Evolutionary conservation across 2,888 invertebrate genomes (phyloP).

Genomic region (Athalia rosae): DNA sequence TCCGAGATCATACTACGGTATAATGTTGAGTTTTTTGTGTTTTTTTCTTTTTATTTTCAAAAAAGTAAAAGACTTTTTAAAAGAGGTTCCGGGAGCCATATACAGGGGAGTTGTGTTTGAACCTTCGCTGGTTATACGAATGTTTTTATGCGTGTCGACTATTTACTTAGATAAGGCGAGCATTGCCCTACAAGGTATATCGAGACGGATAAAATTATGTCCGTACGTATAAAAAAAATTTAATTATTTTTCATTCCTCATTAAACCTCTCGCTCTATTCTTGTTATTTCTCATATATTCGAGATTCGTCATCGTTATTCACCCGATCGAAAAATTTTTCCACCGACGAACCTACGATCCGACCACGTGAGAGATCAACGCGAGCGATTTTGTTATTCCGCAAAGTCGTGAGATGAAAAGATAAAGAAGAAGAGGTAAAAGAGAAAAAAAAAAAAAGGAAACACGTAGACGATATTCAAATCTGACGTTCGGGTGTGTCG

Average conservation of each 20-base stretch:
- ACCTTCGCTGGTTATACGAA: conserved; percentile 23
- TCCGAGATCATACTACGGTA: too few relatives aligned
- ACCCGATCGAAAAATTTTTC: background rate
- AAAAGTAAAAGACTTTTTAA: too few relatives aligned
- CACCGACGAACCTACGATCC: background rate
- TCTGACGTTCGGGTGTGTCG: too few relatives aligned
- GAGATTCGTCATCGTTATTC: background rate
- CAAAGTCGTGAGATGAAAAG: conserved; percentile 1
- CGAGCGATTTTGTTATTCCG: background rate
- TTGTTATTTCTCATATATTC: background rate
- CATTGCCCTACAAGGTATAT: conserved; percentile 22
- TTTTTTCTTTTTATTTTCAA: too few relatives aligned
- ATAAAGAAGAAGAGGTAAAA: background rate
- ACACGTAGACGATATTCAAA: background rate
- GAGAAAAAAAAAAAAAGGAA: background rate
- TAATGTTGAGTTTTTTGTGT: too few relatives aligned
- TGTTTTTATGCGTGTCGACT: conserved; percentile 39
- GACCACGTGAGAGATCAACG: background rate
- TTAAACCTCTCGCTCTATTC: background rate
- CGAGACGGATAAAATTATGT: conserved; percentile 29
- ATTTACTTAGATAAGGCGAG: conserved; percentile 46
- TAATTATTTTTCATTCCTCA: background rate
- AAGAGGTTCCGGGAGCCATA: background rate
- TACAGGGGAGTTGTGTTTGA: background rate
- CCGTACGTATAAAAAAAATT: background rate